Evolutionary conservation across 2,797 vertebrate species (phyloP).

Genomic region (Muscicapa striata): DNA sequence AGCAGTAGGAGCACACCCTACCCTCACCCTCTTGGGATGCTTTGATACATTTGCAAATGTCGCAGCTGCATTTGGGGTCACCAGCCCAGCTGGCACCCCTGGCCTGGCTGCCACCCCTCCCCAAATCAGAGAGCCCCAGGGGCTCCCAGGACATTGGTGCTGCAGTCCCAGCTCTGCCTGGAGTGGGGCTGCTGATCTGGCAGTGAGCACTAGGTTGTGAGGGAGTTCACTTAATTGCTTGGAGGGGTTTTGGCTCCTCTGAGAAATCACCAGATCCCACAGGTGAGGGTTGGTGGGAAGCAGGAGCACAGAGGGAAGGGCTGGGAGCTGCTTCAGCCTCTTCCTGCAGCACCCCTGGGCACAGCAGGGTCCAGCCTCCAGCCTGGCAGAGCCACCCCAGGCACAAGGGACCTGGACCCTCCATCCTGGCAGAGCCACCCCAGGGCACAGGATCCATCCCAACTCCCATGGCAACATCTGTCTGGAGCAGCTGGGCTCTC

Average conservation of each 20-base stretch:
- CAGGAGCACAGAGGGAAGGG: too few species aligned
- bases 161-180: background rate
- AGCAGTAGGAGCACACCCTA: accelerated
- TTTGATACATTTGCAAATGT: accelerated
- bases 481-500: accelerated
- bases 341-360: background rate
- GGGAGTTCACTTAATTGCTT: background rate
- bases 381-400: accelerated
- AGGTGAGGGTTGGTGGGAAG: background rate
- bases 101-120: accelerated
- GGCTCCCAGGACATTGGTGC: background rate
- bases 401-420: too few species aligned
- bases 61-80: background rate
- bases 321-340: background rate
- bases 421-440: background rate
- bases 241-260: background rate
- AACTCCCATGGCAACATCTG: accelerated
- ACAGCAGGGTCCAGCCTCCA: accelerated
- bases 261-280: background rate
- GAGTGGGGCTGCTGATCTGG: background rate
- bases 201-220: background rate
- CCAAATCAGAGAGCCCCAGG: background rate
- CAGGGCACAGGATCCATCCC: accelerated
- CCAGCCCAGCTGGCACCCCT: background rate
- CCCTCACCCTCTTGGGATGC: background rate